Evolutionary conservation across 2,797 vertebrate genomes (phyloP).

Genomic region (Pagetopsis macropterus): DNA sequence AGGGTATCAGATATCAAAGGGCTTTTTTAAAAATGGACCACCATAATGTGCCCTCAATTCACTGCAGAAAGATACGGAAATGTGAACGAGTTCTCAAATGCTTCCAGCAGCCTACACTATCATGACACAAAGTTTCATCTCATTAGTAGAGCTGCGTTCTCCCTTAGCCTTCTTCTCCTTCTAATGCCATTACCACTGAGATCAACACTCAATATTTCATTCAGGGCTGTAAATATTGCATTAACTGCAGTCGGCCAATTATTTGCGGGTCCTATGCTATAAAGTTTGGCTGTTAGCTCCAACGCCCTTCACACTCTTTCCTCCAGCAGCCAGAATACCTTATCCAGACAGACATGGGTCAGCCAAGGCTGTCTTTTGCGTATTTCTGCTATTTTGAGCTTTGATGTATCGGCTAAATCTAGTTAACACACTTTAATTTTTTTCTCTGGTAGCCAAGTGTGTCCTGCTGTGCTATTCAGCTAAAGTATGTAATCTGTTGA

Average conservation of each 20-base stretch:
- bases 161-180: slow-evolving; percentile 51
- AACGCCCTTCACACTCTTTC: slow-evolving; percentile 41
- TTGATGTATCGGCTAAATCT: slow-evolving; percentile 54
- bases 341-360: slow-evolving; percentile 56
- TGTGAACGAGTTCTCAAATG: not conserved
- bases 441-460: slow-evolving; percentile 30
- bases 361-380: slow-evolving; percentile 46
- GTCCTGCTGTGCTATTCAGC: slow-evolving; percentile 32
- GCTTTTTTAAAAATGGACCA: slow-evolving; percentile 25
- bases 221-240: slow-evolving; percentile 79
- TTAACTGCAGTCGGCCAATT: slow-evolving; percentile 65
- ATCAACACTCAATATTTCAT: slow-evolving; percentile 81
- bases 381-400: slow-evolving; percentile 44
- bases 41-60: slow-evolving; percentile 3
- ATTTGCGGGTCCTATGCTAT: slow-evolving; percentile 47
- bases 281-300: slow-evolving; percentile 50
- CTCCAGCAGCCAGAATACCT: slow-evolving; percentile 46
- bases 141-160: slow-evolving; percentile 56
- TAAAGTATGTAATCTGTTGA: slow-evolving; percentile 56
- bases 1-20: slow-evolving; percentile 13
- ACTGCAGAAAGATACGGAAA: not conserved
- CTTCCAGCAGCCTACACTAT: slow-evolving; percentile 23
- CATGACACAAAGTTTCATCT: slow-evolving; percentile 44
- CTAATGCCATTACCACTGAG: slow-evolving; percentile 63
- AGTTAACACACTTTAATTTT: slow-evolving; percentile 35